Evolutionary conservation across 2,797 vertebrate genomes (phyloP), one percentile per base, ranked within the genome.

Genomic region (Betta splendens): DNA sequence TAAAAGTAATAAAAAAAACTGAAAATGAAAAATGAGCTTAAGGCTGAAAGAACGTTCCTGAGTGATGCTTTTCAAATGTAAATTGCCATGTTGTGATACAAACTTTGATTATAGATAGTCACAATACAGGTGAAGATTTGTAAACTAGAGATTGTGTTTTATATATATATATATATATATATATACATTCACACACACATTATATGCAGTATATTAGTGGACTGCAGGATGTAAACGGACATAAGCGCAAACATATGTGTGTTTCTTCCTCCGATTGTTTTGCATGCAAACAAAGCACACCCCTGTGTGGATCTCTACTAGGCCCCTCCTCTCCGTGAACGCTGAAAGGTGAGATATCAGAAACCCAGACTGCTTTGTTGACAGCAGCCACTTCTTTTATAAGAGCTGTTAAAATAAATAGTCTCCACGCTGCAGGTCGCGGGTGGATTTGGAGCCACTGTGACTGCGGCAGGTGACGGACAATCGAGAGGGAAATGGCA

Each of bases 301-400:
- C 74, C 74, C 69, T 73, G 70, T 42, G 56, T 26, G 78, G 67
- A 37, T 29, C 45, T 47, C n/a, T 6, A 16, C 25, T 33, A 23
- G 25, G 81, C 81, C 46, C 86, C 86, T 73, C 87, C 87, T 48
- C 78, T 47, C 32, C 1, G 23, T 3, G 31, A 32, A 25, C 4
- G 33, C 39, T 70, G 81, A 71, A 82, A 87, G 74, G 57, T 79
- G 81, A 85, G 75, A 64, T 73, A 20, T 20, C 18, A 38, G 55
- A 70, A 56, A 64, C 65, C 65, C 76, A 15, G 59, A 36, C 36
- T 1, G 10, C 75, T 78, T 65, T 79, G 65, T 79, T 58, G 50
- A 67, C 68, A 60, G 56, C 69, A 69, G 44, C 23, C 38, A 9
- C 20, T 29, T 63, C 52, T 53, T 50, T 57, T 51, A 45, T 28